Evolutionary conservation across 2,113 vertebrate species (phyloP).

Genomic region (Burhinus oedicnemus): DNA sequence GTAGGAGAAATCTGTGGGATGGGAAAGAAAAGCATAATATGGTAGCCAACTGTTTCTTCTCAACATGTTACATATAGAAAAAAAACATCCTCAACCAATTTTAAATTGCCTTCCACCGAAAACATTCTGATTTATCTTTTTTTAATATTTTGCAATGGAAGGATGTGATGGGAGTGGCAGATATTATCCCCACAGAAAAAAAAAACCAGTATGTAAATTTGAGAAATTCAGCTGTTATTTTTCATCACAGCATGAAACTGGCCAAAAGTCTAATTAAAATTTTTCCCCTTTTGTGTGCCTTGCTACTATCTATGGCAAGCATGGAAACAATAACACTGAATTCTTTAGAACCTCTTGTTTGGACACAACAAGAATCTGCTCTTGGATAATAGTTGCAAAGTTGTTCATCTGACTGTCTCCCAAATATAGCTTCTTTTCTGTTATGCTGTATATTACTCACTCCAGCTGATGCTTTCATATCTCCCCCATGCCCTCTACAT

Average conservation of each 20-base stretch:
- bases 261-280: not conserved
- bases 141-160: not conserved
- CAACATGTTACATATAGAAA: not conserved
- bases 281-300: not conserved
- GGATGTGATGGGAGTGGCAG: not conserved
- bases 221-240: not conserved
- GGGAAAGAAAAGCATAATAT: not conserved
- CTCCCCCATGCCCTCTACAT: not conserved
- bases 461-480: not conserved
- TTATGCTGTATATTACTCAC: not conserved
- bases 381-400: not conserved
- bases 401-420: not conserved
- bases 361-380: not conserved
- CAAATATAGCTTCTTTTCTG: not conserved
- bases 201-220: not conserved
- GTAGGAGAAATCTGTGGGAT: not conserved
- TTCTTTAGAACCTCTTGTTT: slow-evolving; percentile 1
- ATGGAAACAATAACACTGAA: not conserved
- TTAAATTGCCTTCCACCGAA: not conserved
- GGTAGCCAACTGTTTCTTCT: not conserved
- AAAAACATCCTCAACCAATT: not conserved
- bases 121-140: not conserved
- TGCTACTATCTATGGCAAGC: not conserved
- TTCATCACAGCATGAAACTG: not conserved
- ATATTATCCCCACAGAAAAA: not conserved